Evolutionary conservation across 2,797 vertebrate genomes (phyloP).

Genomic region (Helicolenus hilgendorfi): DNA sequence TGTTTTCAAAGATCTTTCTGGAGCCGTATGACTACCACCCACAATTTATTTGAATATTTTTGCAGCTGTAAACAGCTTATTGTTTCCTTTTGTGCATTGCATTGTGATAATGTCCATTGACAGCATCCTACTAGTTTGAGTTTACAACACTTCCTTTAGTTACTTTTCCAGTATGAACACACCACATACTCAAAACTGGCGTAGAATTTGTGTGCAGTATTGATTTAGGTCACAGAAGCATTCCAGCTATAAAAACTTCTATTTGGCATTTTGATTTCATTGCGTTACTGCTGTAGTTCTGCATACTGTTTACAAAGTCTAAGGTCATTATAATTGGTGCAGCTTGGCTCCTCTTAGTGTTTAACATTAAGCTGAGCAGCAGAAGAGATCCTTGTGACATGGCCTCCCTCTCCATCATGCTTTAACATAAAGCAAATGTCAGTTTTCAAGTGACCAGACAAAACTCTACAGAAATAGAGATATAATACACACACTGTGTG

Average conservation of each 20-base stretch:
- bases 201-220: not conserved
- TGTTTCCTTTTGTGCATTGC: not conserved
- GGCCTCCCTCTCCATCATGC: slow-evolving; percentile 60
- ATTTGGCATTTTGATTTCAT: slow-evolving; percentile 11
- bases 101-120: not conserved
- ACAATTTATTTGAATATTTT: not conserved
- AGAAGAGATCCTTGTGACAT: slow-evolving; percentile 9
- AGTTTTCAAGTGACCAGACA: slow-evolving; percentile 64
- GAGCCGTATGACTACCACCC: not conserved
- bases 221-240: not conserved
- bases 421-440: slow-evolving; percentile 63
- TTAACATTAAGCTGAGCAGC: not conserved
- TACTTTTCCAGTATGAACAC: not conserved
- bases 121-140: not conserved
- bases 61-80: not conserved
- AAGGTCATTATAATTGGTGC: not conserved
- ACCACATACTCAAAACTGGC: not conserved
- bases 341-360: not conserved
- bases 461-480: slow-evolving; percentile 79
- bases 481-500: slow-evolving; percentile 67
- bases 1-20: not conserved
- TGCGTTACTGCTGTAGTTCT: slow-evolving; percentile 1
- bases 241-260: not conserved
- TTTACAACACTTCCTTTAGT: not conserved
- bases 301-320: not conserved